These are phyloP conservation scores for Coranthus polyacanthus DNA, from an alignment of 2,797 vertebrate genomes.

Conservation along the genomic window DNA sequence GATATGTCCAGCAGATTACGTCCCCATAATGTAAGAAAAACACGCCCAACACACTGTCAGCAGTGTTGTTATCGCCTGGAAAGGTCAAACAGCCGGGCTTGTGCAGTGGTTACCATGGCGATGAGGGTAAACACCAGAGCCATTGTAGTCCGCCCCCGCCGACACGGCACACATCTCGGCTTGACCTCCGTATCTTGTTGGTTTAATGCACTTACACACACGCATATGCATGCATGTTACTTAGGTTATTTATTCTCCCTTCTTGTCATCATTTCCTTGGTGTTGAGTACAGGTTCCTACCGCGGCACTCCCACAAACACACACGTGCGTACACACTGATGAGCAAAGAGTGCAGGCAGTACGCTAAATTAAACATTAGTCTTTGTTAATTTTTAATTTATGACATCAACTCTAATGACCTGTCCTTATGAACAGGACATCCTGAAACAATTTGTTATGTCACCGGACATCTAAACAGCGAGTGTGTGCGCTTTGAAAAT, in stretches of 20 bases:
- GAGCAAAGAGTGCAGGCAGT: slow-evolving; percentile 24
- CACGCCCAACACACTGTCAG: slow-evolving; percentile 34
- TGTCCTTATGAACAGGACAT: slow-evolving; percentile 65
- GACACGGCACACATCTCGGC: slow-evolving; percentile 37
- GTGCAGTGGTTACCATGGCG: slow-evolving; percentile 63
- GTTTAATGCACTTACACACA: slow-evolving; percentile 30
- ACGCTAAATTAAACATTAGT: slow-evolving; percentile 61
- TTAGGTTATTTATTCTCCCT: slow-evolving; percentile 9
- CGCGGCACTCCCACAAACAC: slow-evolving; percentile 10
- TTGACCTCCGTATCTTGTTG: slow-evolving; percentile 46
- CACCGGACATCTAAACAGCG: slow-evolving; percentile 11
- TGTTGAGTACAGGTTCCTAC: slow-evolving; percentile 15
- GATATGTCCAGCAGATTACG: slow-evolving; percentile 7
- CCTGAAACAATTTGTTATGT: slow-evolving; percentile 60
- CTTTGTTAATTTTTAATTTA: slow-evolving; percentile 71
- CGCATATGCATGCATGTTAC: not conserved
- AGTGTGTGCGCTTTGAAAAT: not conserved
- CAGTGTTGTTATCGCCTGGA: slow-evolving; percentile 63
- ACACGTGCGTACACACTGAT: slow-evolving; percentile 10
- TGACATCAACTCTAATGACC: slow-evolving; percentile 47
- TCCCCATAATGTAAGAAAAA: slow-evolving; percentile 37
- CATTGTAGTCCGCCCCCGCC: slow-evolving; percentile 50
- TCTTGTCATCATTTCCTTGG: slow-evolving; percentile 40
- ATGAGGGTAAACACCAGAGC: slow-evolving; percentile 68
- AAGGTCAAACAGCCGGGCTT: slow-evolving; percentile 64